A percentile compares a stretch with the other conserved stretches of the same genome.
Evolutionary conservation across 2,888 invertebrate genomes (phyloP).

Genomic region (Lochmaea capreae): DNA sequence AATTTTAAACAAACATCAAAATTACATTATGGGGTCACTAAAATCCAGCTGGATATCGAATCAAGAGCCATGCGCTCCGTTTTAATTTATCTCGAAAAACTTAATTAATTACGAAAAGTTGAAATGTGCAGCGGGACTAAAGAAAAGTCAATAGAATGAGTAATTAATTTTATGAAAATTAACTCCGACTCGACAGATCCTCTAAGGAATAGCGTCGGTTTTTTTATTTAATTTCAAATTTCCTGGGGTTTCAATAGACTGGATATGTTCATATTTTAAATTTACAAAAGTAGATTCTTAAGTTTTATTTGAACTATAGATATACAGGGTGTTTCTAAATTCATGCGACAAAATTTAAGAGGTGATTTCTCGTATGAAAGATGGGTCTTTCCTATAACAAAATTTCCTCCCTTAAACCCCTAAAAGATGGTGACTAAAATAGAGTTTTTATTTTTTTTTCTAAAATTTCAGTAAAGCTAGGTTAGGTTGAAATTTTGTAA

Average conservation of each 20-base stretch:
- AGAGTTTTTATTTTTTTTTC: too few species aligned
- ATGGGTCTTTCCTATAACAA: too few species aligned
- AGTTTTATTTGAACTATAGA: too few species aligned
- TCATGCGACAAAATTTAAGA: too few species aligned
- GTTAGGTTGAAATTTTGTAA: too few species aligned
- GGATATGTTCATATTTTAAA: background rate
- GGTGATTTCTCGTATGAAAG: too few species aligned
- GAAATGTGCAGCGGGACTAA: conserved; percentile 28
- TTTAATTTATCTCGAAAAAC: conserved; percentile 34
- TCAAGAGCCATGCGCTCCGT: conserved; percentile 2
- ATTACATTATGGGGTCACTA: conserved; percentile 20
- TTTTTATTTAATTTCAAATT: background rate
- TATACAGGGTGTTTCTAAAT: too few species aligned
- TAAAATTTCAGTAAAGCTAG: too few species aligned
- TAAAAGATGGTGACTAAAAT: too few species aligned
- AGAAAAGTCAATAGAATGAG: conserved; percentile 43
- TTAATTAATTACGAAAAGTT: conserved; percentile 39
- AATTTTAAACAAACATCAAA: conserved; percentile 21
- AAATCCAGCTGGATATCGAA: conserved; percentile 10
- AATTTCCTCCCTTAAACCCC: too few species aligned
- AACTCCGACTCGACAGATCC: conserved; percentile 22
- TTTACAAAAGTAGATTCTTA: background rate
- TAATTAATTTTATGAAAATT: conserved; percentile 42
- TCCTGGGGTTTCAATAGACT: background rate
- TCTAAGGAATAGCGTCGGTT: background rate